Evolutionary conservation across 2,113 vertebrate species (phyloP), one percentile per base, ranked within the genome.

Genomic region (Tyrannus savana): DNA sequence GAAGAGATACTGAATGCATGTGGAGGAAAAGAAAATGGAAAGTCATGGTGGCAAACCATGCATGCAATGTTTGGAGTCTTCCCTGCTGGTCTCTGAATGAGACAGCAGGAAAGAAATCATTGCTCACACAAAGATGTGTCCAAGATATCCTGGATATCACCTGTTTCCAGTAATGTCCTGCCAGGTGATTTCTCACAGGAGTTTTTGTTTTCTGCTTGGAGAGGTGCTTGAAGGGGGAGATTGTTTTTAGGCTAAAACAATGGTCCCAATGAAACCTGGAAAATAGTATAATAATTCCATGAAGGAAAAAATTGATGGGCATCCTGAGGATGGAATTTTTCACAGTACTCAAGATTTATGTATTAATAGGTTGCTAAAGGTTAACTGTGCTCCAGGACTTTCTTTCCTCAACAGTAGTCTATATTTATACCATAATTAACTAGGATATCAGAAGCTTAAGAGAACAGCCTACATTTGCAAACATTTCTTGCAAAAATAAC

Each of bases 401-500:
- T 73, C 52, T 91, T 56, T 84, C 14, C 49, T 93, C 50, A 75
- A 69, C 27, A 83, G 17, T 46, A 44, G 14, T 85, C 58, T 63
- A 41, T 25, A 19, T 59, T 59, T 75, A 46, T 74, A 59, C 28
- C 55, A 42, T 89, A 12, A 5, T 60, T 64, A 79, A 75, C n/a
- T 56, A 80, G 25, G 27, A 80, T 67, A 44, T 37, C 80, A 87
- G 50, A 42, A 71, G 42, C 72, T 93, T 78, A 73, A 94, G 79
- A 85, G 77, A 78, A 82, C 37, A 86, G 49, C 17, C 31, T 35
- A 69, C 83, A 95, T 71, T 39, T 76, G 52, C 67, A 93, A 85
- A 74, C 33, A 58, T 30, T 82, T 59, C 79, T 95, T 87, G 73
- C 21, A 91, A 80, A 92, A 95, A 62, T 81, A 44, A 68, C 78